These are phyloP conservation scores for Muscidifurax raptorellus DNA, from an alignment of 1,140 invertebrate species.

Conservation along the genomic window DNA sequence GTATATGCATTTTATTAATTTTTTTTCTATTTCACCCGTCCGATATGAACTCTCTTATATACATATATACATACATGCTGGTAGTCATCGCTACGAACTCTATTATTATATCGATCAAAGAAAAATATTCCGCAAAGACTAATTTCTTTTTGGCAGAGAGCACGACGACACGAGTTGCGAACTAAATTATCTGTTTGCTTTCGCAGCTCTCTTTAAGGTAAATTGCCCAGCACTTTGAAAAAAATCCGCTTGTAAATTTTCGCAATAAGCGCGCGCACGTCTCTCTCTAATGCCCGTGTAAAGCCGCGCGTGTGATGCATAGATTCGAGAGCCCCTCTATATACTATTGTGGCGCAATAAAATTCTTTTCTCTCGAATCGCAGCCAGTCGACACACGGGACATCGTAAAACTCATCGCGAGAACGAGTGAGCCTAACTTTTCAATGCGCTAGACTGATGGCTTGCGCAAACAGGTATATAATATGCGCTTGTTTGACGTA, in stretches of 20 bases:
- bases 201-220: neutral
- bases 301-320: neutral
- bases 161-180: neutral
- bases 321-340: conserved; percentile 4
- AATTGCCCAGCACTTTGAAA: neutral
- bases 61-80: too few relatives aligned
- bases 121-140: too few relatives aligned
- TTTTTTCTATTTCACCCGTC: too few relatives aligned
- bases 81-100: too few relatives aligned
- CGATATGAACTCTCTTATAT: too few relatives aligned
- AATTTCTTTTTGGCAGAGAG: too few relatives aligned
- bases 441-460: neutral
- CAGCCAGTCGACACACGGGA: neutral
- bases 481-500: neutral
- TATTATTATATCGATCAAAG: too few relatives aligned
- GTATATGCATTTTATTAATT: too few relatives aligned
- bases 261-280: conserved; percentile 13
- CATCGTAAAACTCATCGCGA: conserved; percentile 5
- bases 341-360: conserved; percentile 11
- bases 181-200: conserved; percentile 12
- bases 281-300: neutral
- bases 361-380: conserved; percentile 12
- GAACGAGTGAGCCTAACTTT: neutral
- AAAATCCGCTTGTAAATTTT: conserved; percentile 24
- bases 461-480: neutral